Evolutionary conservation across 2,888 invertebrate species (phyloP), one percentile per base, ranked within the genome.

Genomic region (Trichopria drosophilae): DNA sequence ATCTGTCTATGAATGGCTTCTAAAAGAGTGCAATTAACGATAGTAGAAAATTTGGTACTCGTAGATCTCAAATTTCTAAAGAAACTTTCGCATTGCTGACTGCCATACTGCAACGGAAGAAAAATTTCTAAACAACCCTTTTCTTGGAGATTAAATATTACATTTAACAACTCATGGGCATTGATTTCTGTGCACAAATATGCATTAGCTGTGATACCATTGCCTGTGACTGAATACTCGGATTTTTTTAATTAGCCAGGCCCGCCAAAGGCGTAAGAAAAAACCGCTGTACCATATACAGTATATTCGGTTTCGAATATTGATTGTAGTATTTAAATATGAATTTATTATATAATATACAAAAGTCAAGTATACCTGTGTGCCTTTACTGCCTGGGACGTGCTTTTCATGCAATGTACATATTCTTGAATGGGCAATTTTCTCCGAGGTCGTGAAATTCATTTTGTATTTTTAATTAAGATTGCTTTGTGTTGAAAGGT

Each of bases 181-280:
- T 61, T 59, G 9, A 59, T 39, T 53, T 59, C 53, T 26, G 56
- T 46, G 26, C 51, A 55, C n/a, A 49, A 9, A 36, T 59, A 57
- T 15, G 43, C 43, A 36, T 61, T 62, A 12, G 41, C 31, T 16
- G 57, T 57, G 10, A 64, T 47, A 39, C 57, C 60, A 51, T 65
- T 59, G 6, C 57, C 52, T 4, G 48, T 37, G n/a, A 57, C 32
- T 2, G 57, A 56, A 48, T 58, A 61, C 10, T 57, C 22, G 23
- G 31, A 28, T 15, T 45, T 24, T 46, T 10, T 34, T 16, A 10
- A 16, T 16, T 19, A 63, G 31, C 63, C 60, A 64, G 3, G 55
- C 34, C 24, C 60, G 32, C 60, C 61, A 61, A 13, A 45, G 42
- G 26, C 52, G 16, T n/a, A 46, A 12, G 20, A 53, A 29, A 44